phyloP scores from a whole-genome alignment of 1,140 invertebrate species.

The Laupala kohalensis region DNA sequence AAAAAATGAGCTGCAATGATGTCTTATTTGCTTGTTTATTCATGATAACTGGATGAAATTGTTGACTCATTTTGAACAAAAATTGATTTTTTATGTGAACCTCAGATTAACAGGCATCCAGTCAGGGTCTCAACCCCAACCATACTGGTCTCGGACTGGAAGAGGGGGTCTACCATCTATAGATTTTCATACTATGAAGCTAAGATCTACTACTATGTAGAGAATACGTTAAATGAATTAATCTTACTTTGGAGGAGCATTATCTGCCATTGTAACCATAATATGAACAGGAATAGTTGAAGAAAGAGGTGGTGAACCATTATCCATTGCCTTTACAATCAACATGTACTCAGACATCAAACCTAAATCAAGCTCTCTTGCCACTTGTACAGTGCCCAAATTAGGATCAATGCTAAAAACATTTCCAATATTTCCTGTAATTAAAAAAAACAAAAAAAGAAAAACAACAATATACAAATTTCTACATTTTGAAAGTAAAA shows the following conservation, averaged over 20 bases:
- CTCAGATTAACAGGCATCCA: too few species aligned
- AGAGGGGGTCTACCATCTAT: background rate
- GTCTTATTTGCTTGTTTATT: too few species aligned
- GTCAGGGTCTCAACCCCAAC: too few species aligned
- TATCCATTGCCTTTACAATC: constrained; percentile 65
- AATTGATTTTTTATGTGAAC: too few species aligned
- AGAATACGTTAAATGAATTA: background rate
- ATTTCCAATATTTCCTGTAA: constrained; percentile 65
- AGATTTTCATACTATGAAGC: background rate
- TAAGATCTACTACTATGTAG: background rate
- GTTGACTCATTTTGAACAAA: too few species aligned
- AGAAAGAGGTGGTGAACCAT: constrained; percentile 57
- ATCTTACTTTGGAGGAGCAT: constrained; percentile 59
- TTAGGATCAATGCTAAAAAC: constrained; percentile 64
- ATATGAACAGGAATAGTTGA: constrained; percentile 74
- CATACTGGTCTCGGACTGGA: too few species aligned
- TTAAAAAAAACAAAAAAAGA: background rate
- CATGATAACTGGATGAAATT: too few species aligned
- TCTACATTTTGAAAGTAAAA: background rate
- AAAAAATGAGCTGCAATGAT: too few species aligned
- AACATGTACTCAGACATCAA: constrained; percentile 64
- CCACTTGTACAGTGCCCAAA: constrained; percentile 61
- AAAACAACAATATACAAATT: background rate
- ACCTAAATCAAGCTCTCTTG: constrained; percentile 55
- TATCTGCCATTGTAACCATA: constrained; percentile 74